A percentile compares a stretch with the other conserved stretches of the same genome.
phyloP scores from a whole-genome alignment of 1,140 invertebrate genomes.

The Drosophila santomea region DNA sequence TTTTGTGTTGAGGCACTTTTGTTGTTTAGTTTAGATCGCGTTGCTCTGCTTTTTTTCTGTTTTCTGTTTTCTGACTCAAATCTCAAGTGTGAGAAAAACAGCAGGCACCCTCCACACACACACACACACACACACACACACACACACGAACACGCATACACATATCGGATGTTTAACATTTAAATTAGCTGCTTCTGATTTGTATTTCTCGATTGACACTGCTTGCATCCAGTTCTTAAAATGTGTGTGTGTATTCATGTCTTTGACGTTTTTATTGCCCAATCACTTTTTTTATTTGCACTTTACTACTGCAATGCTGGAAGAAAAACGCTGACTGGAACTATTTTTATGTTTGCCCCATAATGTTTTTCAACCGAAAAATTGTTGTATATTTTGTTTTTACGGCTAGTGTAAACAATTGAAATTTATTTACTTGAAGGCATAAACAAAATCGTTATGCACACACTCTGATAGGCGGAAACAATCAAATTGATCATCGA shows the following conservation, averaged over 20 bases:
- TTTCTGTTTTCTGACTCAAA: constrained; percentile 19
- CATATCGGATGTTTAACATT: constrained; percentile 58
- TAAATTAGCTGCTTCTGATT: constrained; percentile 75
- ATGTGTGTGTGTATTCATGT: constrained; percentile 2
- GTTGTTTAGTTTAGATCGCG: constrained; percentile 32
- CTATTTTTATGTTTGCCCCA: constrained; percentile 33
- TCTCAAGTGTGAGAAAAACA: constrained; percentile 67
- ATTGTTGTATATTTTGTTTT: constrained; percentile 23
- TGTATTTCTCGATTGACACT: constrained; percentile 22
- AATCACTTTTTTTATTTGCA: constrained; percentile 52
- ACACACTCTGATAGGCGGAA: constrained; percentile 16
- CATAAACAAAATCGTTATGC: constrained; percentile 25
- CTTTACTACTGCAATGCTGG: not conserved
- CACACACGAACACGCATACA: constrained; percentile 5
- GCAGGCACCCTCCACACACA: constrained; percentile 19
- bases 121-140: constrained; percentile 2
- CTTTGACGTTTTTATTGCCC: constrained; percentile 65
- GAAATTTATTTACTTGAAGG: constrained; percentile 54
- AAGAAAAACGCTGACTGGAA: constrained; percentile 14
- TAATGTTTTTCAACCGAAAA: constrained; percentile 38
- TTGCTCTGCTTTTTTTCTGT: constrained; percentile 22
- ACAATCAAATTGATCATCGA: constrained; percentile 60
- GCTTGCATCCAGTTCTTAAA: constrained; percentile 40
- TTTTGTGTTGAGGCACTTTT: constrained; percentile 78
- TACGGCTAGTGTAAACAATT: constrained; percentile 48